Percentiles rank a stretch among this genome's conserved stretches.
phyloP scores from a whole-genome alignment of 1,140 invertebrate species.

The Neuroterus valhalla region DNA sequence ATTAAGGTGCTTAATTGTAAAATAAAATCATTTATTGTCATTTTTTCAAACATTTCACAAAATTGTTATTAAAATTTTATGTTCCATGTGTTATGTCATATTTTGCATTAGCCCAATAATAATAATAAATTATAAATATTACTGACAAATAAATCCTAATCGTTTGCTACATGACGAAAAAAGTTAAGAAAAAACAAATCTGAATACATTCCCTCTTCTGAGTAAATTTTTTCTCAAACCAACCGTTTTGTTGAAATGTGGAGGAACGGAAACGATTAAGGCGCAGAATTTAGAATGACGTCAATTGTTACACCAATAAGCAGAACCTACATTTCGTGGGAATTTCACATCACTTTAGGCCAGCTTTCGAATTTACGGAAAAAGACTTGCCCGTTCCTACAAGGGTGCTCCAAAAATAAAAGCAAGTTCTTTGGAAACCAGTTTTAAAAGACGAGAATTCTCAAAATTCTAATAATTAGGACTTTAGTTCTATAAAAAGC shows the following conservation, averaged over 20 bases:
- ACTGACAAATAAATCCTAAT: no score
- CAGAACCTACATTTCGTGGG: conserved; percentile 49
- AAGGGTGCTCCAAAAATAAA: not conserved
- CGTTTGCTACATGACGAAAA: no score
- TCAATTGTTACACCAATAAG: conserved; percentile 54
- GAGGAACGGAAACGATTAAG: conserved; percentile 7
- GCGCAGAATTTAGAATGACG: conserved; percentile 40
- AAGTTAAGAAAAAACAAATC: no score
- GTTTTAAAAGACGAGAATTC: not conserved
- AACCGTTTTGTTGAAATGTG: not conserved
- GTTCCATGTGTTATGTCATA: no score
- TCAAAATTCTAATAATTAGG: no score
- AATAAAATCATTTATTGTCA: no score
- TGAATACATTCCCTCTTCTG: not conserved
- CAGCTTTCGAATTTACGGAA: not conserved
- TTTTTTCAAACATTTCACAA: no score
- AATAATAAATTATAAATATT: no score
- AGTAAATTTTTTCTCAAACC: not conserved
- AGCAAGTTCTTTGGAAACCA: not conserved
- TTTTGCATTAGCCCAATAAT: no score
- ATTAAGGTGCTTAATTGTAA: no score
- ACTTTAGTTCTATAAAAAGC: no score
- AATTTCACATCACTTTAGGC: conserved; percentile 29
- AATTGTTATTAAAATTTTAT: no score
- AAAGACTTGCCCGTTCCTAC: not conserved